Evolutionary conservation across 92 coral and sea anemone genomes (phyloP).

Genomic region (Bergia puertoricense): DNA sequence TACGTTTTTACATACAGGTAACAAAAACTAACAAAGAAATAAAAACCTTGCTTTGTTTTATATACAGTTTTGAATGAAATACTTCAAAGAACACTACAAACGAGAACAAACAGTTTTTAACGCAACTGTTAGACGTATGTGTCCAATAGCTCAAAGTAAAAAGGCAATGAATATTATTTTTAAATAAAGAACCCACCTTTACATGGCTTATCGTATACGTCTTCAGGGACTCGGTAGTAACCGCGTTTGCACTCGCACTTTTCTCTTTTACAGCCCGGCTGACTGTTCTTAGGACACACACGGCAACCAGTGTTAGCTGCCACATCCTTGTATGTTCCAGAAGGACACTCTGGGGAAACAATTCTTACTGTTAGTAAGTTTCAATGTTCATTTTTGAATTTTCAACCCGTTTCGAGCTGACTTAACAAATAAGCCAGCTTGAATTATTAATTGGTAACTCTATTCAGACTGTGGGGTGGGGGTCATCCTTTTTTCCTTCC

Average conservation of each 20-base stretch:
- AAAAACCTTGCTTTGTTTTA: no score
- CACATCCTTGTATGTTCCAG: constrained; percentile 1
- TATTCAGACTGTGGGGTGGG: neutral
- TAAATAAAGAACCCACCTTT: constrained; percentile 9
- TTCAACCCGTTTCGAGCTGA: neutral
- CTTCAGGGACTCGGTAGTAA: constrained; percentile 20
- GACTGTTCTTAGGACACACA: constrained; percentile 10
- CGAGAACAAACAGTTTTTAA: no score
- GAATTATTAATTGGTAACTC: neutral
- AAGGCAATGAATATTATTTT: no score
- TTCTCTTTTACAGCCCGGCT: constrained; percentile 15
- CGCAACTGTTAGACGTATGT: no score
- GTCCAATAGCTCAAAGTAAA: no score
- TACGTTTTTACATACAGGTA: no score
- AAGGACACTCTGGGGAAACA: neutral
- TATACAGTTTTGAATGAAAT: no score
- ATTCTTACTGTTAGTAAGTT: neutral
- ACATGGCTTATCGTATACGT: neutral
- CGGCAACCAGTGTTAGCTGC: constrained; percentile 11
- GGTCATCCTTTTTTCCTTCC: no score
- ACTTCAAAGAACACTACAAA: no score
- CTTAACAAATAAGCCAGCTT: no score
- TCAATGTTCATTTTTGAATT: no score
- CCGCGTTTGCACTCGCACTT: constrained; percentile 20
- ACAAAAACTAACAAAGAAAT: no score